phyloP scores from a whole-genome alignment of 2,888 invertebrate genomes.

The Schizotus pectinicornis region DNA sequence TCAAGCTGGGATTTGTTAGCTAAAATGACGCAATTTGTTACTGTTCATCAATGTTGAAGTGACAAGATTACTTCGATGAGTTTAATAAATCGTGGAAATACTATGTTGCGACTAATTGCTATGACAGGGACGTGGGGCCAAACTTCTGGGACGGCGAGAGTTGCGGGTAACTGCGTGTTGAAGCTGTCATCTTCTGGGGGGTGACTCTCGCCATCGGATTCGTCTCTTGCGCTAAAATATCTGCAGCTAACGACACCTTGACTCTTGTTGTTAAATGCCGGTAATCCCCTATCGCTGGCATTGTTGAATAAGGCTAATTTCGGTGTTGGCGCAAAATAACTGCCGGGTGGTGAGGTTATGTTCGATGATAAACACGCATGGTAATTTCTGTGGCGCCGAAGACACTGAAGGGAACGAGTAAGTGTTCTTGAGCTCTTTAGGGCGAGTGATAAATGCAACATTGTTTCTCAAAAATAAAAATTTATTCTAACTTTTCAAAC shows the following conservation, averaged over 20 bases:
- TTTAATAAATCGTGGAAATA: slow-evolving; percentile 98
- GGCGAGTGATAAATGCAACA: too few species aligned
- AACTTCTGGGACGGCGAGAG: slow-evolving; percentile 92
- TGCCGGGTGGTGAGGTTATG: slow-evolving; percentile 10
- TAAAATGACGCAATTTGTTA: slow-evolving; percentile 55
- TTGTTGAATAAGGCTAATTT: background rate
- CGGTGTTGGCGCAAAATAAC: background rate
- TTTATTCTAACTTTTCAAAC: too few species aligned
- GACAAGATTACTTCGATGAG: slow-evolving; percentile 80
- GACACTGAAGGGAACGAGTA: too few species aligned
- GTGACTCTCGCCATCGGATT: slow-evolving; percentile 42
- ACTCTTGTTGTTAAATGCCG: background rate
- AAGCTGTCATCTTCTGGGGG: slow-evolving; percentile 55
- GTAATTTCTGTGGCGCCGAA: background rate
- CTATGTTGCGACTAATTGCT: slow-evolving; percentile 91
- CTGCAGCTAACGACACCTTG: slow-evolving; percentile 7
- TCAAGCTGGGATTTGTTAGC: slow-evolving; percentile 85
- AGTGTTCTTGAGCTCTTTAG: too few species aligned
- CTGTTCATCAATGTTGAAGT: background rate
- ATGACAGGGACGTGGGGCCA: slow-evolving; percentile 97
- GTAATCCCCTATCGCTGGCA: background rate
- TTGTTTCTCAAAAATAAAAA: too few species aligned
- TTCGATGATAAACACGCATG: slow-evolving; percentile 3
- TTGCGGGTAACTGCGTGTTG: slow-evolving; percentile 75
- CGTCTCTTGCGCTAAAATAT: slow-evolving; percentile 41